Evolutionary conservation across 2,888 invertebrate species (phyloP).

Genomic region (Erpobdella octoculata): DNA sequence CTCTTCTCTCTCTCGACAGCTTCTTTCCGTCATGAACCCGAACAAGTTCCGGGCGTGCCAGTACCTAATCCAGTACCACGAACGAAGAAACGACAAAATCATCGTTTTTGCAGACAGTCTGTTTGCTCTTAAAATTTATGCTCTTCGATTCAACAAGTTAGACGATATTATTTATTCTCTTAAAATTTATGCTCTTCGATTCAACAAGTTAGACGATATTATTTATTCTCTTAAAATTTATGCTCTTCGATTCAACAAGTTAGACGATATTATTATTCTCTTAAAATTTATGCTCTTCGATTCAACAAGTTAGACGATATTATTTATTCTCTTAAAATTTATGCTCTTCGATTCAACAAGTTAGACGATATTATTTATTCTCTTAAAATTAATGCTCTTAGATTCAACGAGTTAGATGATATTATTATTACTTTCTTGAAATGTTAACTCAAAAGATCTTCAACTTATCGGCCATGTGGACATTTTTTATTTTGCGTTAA

Average conservation of each 20-base stretch:
- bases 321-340: background rate
- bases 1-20: slow-evolving; percentile 43
- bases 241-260: no score
- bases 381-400: no score
- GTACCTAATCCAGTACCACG: slow-evolving; percentile 84
- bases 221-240: background rate
- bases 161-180: slow-evolving; percentile 28
- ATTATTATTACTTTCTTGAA: slow-evolving; percentile 60
- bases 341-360: background rate
- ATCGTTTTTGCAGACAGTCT: slow-evolving; percentile 99
- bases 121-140: slow-evolving; percentile 92
- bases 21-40: slow-evolving; percentile 96
- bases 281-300: slow-evolving; percentile 91
- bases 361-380: background rate
- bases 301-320: slow-evolving; percentile 67
- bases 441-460: slow-evolving; percentile 95
- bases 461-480: slow-evolving; percentile 56
- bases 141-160: slow-evolving; percentile 83
- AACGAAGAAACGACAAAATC: slow-evolving; percentile 90
- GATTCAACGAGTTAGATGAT: background rate
- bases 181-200: background rate
- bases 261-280: slow-evolving; percentile 49
- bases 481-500: background rate
- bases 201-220: background rate
- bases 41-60: slow-evolving; percentile 94